Evolutionary conservation across 1,140 invertebrate genomes (phyloP).

Genomic region (Bathynomus jamesi): DNA sequence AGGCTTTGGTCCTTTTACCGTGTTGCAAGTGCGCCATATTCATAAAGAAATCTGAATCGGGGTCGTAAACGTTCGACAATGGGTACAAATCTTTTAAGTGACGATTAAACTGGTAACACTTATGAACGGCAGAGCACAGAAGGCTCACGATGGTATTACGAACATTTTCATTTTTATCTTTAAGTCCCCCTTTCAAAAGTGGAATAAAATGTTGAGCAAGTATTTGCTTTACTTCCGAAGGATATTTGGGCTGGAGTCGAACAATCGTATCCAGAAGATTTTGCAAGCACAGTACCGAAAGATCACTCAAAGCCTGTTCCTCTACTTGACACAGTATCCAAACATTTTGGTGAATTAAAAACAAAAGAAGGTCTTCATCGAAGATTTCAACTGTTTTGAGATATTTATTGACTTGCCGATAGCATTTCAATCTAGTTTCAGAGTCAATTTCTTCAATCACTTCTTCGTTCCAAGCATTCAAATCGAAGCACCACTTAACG

Average conservation of each 20-base stretch:
- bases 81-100: slow-evolving; percentile 63
- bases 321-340: slow-evolving; percentile 48
- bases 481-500: slow-evolving; percentile 52
- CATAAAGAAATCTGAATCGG: slow-evolving; percentile 88
- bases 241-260: slow-evolving; percentile 36
- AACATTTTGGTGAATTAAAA: slow-evolving; percentile 18
- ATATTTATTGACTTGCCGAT: slow-evolving; percentile 53
- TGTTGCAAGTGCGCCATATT: slow-evolving; percentile 81
- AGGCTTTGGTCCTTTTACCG: slow-evolving; percentile 68
- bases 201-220: slow-evolving; percentile 63
- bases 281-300: slow-evolving; percentile 64
- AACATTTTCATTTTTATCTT: slow-evolving; percentile 55
- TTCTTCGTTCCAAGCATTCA: slow-evolving; percentile 77
- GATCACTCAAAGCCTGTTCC: slow-evolving; percentile 74
- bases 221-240: slow-evolving; percentile 50
- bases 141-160: slow-evolving; percentile 67
- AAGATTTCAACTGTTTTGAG: slow-evolving; percentile 15
- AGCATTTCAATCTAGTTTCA: slow-evolving; percentile 63
- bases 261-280: slow-evolving; percentile 52
- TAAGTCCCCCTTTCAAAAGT: slow-evolving; percentile 59
- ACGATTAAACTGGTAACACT: slow-evolving; percentile 48
- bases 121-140: slow-evolving; percentile 56
- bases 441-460: slow-evolving; percentile 91
- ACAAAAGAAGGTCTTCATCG: slow-evolving; percentile 18
- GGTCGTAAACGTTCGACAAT: slow-evolving; percentile 62